Evolutionary conservation across 2,797 vertebrate genomes (phyloP).

Genomic region (Ctenochaetus hawaiiensis): DNA sequence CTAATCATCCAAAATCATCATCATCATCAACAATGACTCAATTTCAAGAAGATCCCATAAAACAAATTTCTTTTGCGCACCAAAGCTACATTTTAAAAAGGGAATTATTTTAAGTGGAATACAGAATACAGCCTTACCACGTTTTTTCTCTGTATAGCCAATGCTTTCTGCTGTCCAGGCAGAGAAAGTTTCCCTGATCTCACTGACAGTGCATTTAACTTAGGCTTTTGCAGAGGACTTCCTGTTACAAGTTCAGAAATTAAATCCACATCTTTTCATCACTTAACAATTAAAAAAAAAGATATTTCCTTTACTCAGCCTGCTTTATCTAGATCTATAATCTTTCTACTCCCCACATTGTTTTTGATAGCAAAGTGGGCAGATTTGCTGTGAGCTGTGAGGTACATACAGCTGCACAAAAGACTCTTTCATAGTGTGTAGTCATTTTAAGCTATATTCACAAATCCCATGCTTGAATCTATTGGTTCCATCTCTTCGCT

Average conservation of each 20-base stretch:
- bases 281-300: not conserved
- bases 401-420: slow-evolving; percentile 28
- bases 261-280: not conserved
- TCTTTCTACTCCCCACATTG: not conserved
- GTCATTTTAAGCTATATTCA: slow-evolving; percentile 28
- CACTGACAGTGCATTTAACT: not conserved
- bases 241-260: not conserved
- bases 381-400: slow-evolving; percentile 21
- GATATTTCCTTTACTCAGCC: not conserved
- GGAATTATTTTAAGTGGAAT: not conserved
- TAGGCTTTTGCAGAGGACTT: not conserved
- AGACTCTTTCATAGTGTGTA: slow-evolving; percentile 41
- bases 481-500: slow-evolving; percentile 15
- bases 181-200: not conserved
- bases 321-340: not conserved
- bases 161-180: not conserved
- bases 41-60: not conserved
- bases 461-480: not conserved
- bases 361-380: slow-evolving; percentile 28
- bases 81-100: not conserved
- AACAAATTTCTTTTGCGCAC: not conserved
- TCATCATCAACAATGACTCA: not conserved
- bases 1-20: no score
- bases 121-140: not conserved
- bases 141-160: not conserved